Evolutionary conservation across 2,113 vertebrate species (phyloP), one percentile per base, ranked within the genome.

Genomic region (Lynx canadensis): DNA sequence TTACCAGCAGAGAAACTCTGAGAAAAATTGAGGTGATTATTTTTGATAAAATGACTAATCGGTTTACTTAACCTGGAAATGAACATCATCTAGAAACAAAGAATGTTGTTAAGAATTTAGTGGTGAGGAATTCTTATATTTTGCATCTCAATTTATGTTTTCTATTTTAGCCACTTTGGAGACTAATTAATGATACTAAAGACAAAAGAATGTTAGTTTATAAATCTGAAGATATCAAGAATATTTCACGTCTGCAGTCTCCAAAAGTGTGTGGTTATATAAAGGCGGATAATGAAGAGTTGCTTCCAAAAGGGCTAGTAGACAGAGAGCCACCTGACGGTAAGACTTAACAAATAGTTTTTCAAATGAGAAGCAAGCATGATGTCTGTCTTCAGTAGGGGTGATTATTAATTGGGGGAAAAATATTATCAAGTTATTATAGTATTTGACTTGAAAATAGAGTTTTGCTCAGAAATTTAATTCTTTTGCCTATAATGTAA

Each of bases 201-300:
- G 99, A 99, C 96, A 99, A 98, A 97, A 99, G 99, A 89, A 97
- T 99, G 85, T 98, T 99, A 93, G 99, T 99, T 83, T 99, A 99
- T 98, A 99, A 99, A 97, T 99, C 99, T 3, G 99, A 99, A 94
- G 99, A 99, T 98, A 99, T 99, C 95, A 99, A 97, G 97, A 99
- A 99, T 96, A 98, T 99, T 93, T 99, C 99, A 91, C 99, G 99
- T 65, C 95, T 99, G n/a, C 99, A 98, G 48, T 99, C 99, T 86
- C 99, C 99, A 21, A 99, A 99, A 98, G 99, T 99, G 38, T 99
- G 99, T 96, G 99, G 99, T 74, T 99, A 99, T 96, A 73, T 99
- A 90, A 99, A 99, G 1, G 98, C 99, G 6, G 98, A 99, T 0
- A 95, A 98, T 21, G 95, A 98, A 82, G 98, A 98, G 12, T 96